These are phyloP conservation scores for Brachypteracias leptosomus DNA, from an alignment of 2,113 vertebrate genomes.

Conservation along the genomic window DNA sequence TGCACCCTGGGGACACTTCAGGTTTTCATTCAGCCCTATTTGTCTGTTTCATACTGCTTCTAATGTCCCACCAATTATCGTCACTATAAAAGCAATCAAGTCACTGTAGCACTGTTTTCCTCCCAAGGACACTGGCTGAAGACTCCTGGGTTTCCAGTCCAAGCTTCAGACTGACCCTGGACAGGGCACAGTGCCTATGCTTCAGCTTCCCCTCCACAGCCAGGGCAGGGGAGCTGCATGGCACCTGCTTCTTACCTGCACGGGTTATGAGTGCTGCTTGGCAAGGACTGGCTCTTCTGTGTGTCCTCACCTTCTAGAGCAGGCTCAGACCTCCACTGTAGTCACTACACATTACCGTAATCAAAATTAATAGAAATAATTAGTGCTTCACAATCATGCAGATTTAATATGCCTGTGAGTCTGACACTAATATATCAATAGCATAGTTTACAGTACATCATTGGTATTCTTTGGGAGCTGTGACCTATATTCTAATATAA, in stretches of 20 bases:
- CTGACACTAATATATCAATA: not conserved
- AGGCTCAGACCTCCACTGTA: not conserved
- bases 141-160: not conserved
- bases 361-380: not conserved
- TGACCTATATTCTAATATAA: slow-evolving; percentile 17
- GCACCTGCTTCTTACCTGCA: fast-evolving
- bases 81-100: fast-evolving
- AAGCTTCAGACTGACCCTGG: not conserved
- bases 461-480: not conserved
- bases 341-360: not conserved
- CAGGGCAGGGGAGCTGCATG: not conserved
- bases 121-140: not conserved
- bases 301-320: not conserved
- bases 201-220: not conserved
- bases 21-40: not conserved
- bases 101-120: no score
- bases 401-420: slow-evolving; percentile 1
- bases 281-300: fast-evolving
- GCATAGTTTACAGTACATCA: not conserved
- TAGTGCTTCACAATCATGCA: not conserved
- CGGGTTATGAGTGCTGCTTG: fast-evolving
- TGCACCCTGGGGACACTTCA: fast-evolving
- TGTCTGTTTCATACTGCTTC: not conserved
- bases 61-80: not conserved
- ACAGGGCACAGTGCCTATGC: not conserved